Percentiles rank a stretch among this genome's conserved stretches.
Conservation (phyloP, 2,113 vertebrate genomes). For the Probosciger aterrimus region DNA sequence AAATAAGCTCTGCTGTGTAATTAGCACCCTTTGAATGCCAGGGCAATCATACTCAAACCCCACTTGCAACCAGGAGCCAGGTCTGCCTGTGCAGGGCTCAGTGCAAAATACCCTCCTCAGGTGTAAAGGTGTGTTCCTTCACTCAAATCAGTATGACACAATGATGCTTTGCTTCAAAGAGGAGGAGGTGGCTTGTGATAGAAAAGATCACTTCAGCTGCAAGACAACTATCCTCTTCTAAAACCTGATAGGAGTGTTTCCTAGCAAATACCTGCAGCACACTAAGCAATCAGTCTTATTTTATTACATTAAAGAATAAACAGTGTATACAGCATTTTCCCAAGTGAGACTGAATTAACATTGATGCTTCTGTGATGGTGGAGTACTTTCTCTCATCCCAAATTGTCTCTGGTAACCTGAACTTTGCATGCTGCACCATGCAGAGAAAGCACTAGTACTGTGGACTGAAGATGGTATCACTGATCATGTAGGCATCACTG, state of each 20-base stretch:
- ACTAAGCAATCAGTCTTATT: background rate
- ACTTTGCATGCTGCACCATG: background rate
- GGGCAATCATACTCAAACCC: background rate
- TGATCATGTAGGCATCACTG: accelerated
- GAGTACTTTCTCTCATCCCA: background rate
- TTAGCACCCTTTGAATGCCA: background rate
- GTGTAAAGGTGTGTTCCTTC: accelerated
- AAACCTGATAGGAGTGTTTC: background rate
- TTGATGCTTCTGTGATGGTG: background rate
- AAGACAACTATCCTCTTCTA: background rate
- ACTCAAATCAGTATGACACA: background rate
- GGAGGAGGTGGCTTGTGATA: background rate
- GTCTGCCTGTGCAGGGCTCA: background rate
- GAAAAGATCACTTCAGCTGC: background rate
- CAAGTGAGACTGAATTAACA: background rate
- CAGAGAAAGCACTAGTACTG: background rate
- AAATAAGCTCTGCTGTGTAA: background rate
- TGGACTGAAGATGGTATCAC: background rate
- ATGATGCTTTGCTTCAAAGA: background rate
- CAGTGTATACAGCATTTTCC: background rate
- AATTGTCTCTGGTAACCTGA: background rate
- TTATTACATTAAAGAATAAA: background rate
- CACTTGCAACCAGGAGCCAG: background rate
- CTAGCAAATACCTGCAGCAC: background rate
- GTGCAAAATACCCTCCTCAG: background rate